A percentile compares a stretch with the other conserved stretches of the same genome.
phyloP scores from a whole-genome alignment of 2,888 invertebrate genomes.

The Biston stratarius region DNA sequence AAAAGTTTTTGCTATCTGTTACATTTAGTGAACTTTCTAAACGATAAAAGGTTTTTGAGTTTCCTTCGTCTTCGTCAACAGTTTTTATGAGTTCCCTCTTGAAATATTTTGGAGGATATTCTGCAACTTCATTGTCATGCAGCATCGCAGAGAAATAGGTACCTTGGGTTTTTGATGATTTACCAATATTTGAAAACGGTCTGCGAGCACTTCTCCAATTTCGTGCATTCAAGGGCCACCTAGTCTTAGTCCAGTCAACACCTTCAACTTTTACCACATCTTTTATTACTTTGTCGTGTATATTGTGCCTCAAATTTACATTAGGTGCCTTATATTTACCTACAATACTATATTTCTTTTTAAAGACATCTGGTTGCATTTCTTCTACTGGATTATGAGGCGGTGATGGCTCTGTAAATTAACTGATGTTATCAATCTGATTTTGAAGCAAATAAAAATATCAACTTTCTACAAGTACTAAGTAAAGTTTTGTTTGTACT shows the following conservation, averaged over 20 bases:
- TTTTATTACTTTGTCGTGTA: constrained; percentile 71
- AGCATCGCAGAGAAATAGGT: constrained; percentile 47
- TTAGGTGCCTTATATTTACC: constrained; percentile 70
- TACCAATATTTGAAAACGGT: constrained; percentile 31
- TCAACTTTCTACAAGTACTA: not conserved
- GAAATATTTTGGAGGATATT: constrained; percentile 57
- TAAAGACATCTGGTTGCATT: constrained; percentile 59
- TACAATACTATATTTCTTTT: constrained; percentile 64
- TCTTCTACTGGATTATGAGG: constrained; percentile 10
- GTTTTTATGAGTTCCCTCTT: constrained; percentile 64
- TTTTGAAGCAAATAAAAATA: not conserved
- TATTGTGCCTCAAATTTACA: constrained; percentile 69
- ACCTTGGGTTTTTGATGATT: constrained; percentile 30
- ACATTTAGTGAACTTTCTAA: constrained; percentile 51
- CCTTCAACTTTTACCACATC: constrained; percentile 58
- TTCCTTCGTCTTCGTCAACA: constrained; percentile 46
- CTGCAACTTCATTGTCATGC: constrained; percentile 42
- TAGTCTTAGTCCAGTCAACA: constrained; percentile 63
- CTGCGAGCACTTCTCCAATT: constrained; percentile 47
- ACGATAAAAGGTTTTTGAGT: constrained; percentile 50
- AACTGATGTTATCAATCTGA: not conserved
- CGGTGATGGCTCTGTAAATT: constrained; percentile 20
- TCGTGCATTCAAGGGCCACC: constrained; percentile 67
- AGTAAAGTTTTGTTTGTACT: not conserved
- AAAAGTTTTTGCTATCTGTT: constrained; percentile 53